Conservation (phyloP, 2,888 invertebrate genomes). For the Pediacus dermestoides region DNA sequence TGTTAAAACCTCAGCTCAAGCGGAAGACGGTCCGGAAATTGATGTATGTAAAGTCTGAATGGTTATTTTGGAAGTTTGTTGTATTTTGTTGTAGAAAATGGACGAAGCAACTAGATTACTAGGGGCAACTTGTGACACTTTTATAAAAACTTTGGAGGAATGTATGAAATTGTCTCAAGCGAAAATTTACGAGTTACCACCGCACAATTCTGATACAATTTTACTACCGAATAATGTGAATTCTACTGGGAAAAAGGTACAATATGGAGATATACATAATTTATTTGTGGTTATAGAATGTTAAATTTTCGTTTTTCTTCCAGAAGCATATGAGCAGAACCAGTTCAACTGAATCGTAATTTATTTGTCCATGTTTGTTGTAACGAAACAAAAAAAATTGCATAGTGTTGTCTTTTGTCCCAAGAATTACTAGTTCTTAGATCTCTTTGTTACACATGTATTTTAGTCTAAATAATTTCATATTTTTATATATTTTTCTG, state of each 20-base stretch:
- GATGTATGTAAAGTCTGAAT: conserved; percentile 48
- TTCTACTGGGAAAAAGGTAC: too few relatives aligned
- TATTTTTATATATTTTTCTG: too few relatives aligned
- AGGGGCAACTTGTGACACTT: conserved; percentile 78
- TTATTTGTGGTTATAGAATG: too few relatives aligned
- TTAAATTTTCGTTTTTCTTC: neutral
- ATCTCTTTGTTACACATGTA: too few relatives aligned
- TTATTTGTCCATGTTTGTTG: too few relatives aligned
- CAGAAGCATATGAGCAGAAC: conserved; percentile 8
- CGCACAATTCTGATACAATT: conserved; percentile 32
- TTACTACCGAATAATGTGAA: conserved; percentile 27
- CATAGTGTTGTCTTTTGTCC: too few relatives aligned
- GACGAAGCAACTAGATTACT: conserved; percentile 70
- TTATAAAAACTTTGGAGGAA: conserved; percentile 76
- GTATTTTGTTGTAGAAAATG: conserved; percentile 57
- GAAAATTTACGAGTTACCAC: conserved; percentile 42
- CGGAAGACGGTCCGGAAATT: conserved; percentile 58
- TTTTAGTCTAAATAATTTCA: too few relatives aligned
- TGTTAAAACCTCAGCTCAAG: conserved; percentile 59
- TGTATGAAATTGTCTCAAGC: conserved; percentile 64
- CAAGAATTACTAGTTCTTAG: too few relatives aligned
- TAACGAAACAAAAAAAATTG: too few relatives aligned
- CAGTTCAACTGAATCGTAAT: conserved; percentile 7
- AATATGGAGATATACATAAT: too few relatives aligned
- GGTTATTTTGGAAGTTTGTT: neutral